Evolutionary conservation across 2,888 invertebrate genomes (phyloP).

Genomic region (Resseliella maxima): DNA sequence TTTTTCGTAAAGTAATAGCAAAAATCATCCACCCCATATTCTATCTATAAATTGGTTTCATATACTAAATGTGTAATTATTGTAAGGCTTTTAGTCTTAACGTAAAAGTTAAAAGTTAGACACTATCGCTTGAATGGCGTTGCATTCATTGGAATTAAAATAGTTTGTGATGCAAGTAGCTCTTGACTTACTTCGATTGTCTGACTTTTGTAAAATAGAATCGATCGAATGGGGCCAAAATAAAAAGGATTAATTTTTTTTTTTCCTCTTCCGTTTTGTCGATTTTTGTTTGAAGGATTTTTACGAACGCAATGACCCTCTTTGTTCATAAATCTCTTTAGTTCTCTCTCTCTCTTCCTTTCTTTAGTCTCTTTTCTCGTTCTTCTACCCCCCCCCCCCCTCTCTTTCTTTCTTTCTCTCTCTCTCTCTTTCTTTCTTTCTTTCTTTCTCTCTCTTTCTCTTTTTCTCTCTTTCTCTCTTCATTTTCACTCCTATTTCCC

Average conservation of each 20-base stretch:
- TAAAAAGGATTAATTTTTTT: conserved; percentile 30
- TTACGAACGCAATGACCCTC: no score
- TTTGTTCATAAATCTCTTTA: conserved; percentile 17
- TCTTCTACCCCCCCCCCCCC: no score
- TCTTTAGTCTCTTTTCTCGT: no score
- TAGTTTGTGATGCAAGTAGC: neutral
- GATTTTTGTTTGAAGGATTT: neutral
- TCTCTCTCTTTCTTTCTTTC: no score
- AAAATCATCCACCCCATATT: neutral
- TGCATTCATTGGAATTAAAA: neutral
- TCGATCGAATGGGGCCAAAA: neutral
- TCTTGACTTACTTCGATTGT: conserved; percentile 42
- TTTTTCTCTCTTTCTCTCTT: no score
- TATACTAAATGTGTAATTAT: conserved; percentile 49
- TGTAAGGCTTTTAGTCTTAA: conserved; percentile 51
- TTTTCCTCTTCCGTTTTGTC: neutral
- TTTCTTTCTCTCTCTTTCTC: no score
- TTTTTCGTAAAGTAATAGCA: neutral
- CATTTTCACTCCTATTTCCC: neutral
- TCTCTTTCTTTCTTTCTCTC: no score
- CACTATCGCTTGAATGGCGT: neutral
- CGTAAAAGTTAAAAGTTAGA: conserved; percentile 24
- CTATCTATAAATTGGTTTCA: conserved; percentile 31
- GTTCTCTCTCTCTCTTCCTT: neutral
- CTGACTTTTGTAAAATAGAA: neutral